Conservation (phyloP, 2,113 vertebrate genomes). For the Aspidoscelis tigris region DNA sequence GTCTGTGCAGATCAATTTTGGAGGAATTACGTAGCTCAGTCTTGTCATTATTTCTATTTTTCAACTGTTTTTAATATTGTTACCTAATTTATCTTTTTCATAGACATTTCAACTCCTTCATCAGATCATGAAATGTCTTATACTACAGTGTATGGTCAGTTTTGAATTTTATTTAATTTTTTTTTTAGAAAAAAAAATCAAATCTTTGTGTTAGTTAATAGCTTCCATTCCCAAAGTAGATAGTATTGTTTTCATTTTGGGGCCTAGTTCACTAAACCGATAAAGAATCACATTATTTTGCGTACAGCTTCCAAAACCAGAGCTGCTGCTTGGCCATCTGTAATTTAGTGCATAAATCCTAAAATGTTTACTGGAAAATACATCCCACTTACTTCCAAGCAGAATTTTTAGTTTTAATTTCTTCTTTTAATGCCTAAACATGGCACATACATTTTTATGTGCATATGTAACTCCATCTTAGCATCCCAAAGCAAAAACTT, state of each 20-base stretch:
- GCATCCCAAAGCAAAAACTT: background rate
- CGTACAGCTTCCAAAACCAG: no score
- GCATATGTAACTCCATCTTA: background rate
- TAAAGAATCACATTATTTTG: background rate
- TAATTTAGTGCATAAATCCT: background rate
- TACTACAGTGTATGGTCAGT: constrained; percentile 83
- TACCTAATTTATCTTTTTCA: constrained; percentile 81
- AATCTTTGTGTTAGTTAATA: constrained; percentile 66
- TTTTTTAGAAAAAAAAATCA: constrained; percentile 53
- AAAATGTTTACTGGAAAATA: background rate
- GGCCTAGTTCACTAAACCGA: constrained; percentile 80
- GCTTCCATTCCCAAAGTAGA: constrained; percentile 58
- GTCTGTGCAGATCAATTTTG: constrained; percentile 56
- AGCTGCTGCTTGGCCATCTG: background rate
- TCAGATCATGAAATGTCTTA: constrained; percentile 90
- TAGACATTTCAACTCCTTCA: constrained; percentile 89
- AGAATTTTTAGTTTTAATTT: background rate
- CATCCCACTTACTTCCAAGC: background rate
- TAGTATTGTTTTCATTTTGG: constrained; percentile 46
- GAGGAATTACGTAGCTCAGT: constrained; percentile 61
- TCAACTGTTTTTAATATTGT: constrained; percentile 68
- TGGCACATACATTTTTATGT: background rate
- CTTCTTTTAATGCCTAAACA: background rate
- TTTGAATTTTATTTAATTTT: constrained; percentile 47
- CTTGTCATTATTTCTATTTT: constrained; percentile 60